phyloP scores from a whole-genome alignment of 2,113 vertebrate species.

The Gallinago media region DNA sequence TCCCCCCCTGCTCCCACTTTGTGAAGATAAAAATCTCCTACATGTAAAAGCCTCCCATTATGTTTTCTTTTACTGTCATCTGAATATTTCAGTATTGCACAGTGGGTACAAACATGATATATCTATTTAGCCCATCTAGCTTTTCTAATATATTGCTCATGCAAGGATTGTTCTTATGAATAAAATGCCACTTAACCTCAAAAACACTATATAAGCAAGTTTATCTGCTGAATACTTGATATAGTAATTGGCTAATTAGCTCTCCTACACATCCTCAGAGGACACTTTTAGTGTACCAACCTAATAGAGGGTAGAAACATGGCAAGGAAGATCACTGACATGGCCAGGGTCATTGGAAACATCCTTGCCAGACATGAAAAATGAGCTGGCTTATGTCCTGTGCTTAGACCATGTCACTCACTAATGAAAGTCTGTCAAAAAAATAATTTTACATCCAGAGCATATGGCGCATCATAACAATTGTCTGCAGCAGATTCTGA shows the following conservation, averaged over 20 bases:
- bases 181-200: not conserved
- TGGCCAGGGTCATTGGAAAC: not conserved
- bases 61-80: not conserved
- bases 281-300: not conserved
- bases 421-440: not conserved
- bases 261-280: not conserved
- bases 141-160: not conserved
- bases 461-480: not conserved
- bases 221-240: not conserved
- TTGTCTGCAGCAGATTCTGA: not conserved
- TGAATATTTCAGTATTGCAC: not conserved
- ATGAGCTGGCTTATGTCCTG: not conserved
- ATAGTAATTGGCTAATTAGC: not conserved
- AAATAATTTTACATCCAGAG: not conserved
- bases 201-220: not conserved
- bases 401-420: not conserved
- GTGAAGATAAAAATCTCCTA: not conserved
- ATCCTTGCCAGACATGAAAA: not conserved
- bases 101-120: not conserved
- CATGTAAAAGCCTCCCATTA: not conserved
- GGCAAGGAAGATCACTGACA: not conserved
- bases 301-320: not conserved
- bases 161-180: not conserved
- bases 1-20: not conserved
- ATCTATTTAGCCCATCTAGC: not conserved